phyloP scores from a whole-genome alignment of 35 echinoderm and acorn worm species.

The Eucidaris tribuloides region DNA sequence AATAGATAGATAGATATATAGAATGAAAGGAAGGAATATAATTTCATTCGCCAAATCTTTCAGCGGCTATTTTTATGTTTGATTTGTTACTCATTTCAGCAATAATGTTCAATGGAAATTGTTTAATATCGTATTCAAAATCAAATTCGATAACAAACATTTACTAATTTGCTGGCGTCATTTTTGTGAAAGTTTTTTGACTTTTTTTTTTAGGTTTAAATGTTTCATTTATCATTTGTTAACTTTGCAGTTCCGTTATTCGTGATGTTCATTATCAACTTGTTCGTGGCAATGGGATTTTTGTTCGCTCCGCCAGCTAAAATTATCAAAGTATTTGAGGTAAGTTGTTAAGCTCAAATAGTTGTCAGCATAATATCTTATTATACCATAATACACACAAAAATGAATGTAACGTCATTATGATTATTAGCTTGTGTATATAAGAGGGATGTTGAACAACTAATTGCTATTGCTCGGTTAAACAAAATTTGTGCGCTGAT shows the following conservation, averaged over 20 bases:
- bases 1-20: no score
- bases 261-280: background rate
- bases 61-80: no score
- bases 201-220: background rate
- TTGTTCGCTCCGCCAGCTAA: background rate
- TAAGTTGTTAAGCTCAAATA: background rate
- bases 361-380: background rate
- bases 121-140: background rate
- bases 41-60: background rate
- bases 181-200: background rate
- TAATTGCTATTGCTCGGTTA: background rate
- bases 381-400: no score
- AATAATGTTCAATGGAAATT: no score
- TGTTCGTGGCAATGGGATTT: background rate
- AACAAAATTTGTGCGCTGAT: background rate
- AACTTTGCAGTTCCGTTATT: slow-evolving; percentile 2
- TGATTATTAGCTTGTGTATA: background rate
- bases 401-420: background rate
- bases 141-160: background rate
- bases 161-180: background rate
- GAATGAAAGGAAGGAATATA: background rate
- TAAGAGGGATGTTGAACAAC: background rate
- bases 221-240: no score
- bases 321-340: slow-evolving; percentile 10
- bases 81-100: no score